A percentile compares a stretch with the other conserved stretches of the same genome.
These are phyloP conservation scores for Lepilemur septentrionalis DNA, from an alignment of 2,797 vertebrate genomes.

Conservation along the genomic window DNA sequence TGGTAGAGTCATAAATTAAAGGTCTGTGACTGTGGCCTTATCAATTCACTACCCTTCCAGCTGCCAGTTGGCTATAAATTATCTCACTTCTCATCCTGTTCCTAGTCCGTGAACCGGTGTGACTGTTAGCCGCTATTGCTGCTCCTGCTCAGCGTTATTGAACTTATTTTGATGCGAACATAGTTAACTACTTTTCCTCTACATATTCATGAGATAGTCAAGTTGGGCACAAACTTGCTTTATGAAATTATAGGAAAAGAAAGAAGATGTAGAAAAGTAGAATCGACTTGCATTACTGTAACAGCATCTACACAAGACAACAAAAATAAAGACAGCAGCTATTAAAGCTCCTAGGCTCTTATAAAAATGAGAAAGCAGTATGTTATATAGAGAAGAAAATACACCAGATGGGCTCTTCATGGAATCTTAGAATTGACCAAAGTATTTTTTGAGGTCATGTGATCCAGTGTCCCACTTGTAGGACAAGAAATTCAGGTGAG, in stretches of 20 bases:
- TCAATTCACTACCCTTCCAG: conserved; percentile 61
- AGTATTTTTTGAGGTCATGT: not conserved
- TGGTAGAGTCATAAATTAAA: conserved; percentile 61
- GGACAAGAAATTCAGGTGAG: not conserved
- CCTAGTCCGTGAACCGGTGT: conserved; percentile 55
- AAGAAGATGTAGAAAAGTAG: conserved; percentile 31
- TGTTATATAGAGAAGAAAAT: conserved; percentile 16
- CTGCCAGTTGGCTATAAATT: conserved; percentile 67
- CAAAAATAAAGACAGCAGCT: conserved; percentile 36
- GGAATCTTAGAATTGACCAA: not conserved
- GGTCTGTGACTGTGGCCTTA: conserved; percentile 59
- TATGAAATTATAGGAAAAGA: conserved; percentile 32
- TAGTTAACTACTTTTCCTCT: conserved; percentile 36
- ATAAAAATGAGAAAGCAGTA: not conserved
- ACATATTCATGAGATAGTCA: conserved; percentile 51
- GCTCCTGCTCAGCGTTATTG: conserved; percentile 54
- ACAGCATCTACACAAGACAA: conserved; percentile 23
- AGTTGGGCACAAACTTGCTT: conserved; percentile 40
- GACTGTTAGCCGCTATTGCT: conserved; percentile 63
- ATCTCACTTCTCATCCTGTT: conserved; percentile 45
- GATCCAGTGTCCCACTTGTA: not conserved
- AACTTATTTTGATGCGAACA: conserved; percentile 34
- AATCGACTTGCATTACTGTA: conserved; percentile 39
- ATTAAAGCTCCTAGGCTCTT: not conserved
- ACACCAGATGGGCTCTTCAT: not conserved